These are phyloP conservation scores for Euura saliciscinereae DNA, from an alignment of 1,140 invertebrate genomes.

Conservation along the genomic window DNA sequence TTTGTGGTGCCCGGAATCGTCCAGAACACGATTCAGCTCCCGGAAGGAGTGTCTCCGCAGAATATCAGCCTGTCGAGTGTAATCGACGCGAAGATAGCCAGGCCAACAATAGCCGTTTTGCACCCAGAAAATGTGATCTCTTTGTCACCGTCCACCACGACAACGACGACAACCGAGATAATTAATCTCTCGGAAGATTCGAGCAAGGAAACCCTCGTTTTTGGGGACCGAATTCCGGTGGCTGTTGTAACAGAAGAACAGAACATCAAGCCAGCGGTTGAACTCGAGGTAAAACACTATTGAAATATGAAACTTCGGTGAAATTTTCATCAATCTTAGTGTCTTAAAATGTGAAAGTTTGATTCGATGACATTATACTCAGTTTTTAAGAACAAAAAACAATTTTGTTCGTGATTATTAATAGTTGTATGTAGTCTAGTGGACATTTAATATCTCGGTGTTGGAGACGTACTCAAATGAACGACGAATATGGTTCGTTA, in stretches of 20 bases:
- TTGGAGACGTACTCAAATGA: no score
- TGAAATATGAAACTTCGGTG: neutral
- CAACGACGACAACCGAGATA: neutral
- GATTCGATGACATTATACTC: no score
- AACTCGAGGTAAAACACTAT: neutral
- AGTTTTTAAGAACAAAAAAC: no score
- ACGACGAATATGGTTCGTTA: no score
- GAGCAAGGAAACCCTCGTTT: neutral
- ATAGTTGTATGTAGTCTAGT: no score
- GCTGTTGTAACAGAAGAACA: neutral
- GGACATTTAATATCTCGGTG: no score
- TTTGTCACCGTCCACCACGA: neutral
- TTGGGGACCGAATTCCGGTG: neutral
- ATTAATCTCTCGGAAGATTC: neutral
- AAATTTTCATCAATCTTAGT: no score
- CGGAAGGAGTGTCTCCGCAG: neutral
- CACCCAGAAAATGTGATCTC: neutral
- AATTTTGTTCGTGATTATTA: no score
- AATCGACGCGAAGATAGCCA: neutral
- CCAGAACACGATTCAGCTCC: neutral
- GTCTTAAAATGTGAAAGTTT: no score
- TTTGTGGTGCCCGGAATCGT: neutral
- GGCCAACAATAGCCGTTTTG: neutral
- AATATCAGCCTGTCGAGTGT: neutral
- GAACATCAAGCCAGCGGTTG: neutral